Base-by-base conservation (phyloP, 2,888 invertebrate species). In the Caradrina clavipalpis region DNA sequence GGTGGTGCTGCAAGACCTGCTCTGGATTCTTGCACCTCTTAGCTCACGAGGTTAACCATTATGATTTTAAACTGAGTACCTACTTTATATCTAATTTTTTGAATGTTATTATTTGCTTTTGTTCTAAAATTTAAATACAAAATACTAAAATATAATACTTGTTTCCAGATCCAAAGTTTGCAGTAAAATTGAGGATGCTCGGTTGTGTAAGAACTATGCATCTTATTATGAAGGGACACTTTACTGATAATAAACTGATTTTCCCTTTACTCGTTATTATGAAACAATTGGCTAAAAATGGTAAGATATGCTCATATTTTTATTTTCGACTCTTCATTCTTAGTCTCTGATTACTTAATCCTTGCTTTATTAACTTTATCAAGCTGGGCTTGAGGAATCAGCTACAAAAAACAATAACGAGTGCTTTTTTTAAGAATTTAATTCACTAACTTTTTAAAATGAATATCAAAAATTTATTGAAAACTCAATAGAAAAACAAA, bases 191-290 rank as follows among this genome's bases (percentile, higher is more conserved):
- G 22, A 96, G 97, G 85, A 94, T 97, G 88, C 90, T 97, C 50
- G 97, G 97, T 54, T 96, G 96, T 78, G 95, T 97, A 1, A 96
- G 97, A 88, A 95, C 96, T 80, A 96, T 97, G 91, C 97, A 97
- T 87, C 91, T 95, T n/a, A 93, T 97, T 76, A 86, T 97, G 53
- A 97, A 96, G 85, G 96, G 96, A 45, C 96, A 97, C 84, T 97
- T 96, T 83, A 97, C 96, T 61, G 96, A 97, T 87, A 96, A 96
- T 78, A 96, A 96, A 86, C 90, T 96, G 7, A 90, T 97, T 73
- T 94, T 97, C 79, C 97, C 97, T 19, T 87, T 97, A 56, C 90
- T 97, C 58, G 95, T 96, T 70, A 96, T 97, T 65, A 94, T 97
- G 86, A 97, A 97, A 88, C 96, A 96, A 84, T 91, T 97, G 22